phyloP scores from a whole-genome alignment of 2,888 invertebrate species.

The Hyalella azteca region DNA sequence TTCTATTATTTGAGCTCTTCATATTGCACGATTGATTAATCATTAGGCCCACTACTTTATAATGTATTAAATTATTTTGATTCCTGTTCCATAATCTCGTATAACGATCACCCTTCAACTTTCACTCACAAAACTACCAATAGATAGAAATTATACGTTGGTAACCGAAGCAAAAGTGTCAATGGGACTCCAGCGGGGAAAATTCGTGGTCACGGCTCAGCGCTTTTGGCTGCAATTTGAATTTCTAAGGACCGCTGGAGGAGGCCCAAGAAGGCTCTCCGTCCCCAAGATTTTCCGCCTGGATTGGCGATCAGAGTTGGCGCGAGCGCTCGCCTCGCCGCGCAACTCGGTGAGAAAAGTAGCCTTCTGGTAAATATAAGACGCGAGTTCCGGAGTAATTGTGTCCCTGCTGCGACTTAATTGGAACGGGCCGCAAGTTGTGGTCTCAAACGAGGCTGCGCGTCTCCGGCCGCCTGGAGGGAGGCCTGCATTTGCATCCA shows the following conservation, averaged over 20 bases:
- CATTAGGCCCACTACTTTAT: no score
- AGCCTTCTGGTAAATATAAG: constrained; percentile 22
- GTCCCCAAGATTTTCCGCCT: constrained; percentile 21
- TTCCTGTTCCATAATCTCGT: no score
- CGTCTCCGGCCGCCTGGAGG: neutral
- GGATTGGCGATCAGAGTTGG: constrained; percentile 27
- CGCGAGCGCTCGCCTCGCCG: neutral
- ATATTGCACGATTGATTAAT: no score
- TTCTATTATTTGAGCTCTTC: no score
- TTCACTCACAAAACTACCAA: neutral
- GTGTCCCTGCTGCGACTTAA: constrained; percentile 23
- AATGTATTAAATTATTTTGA: no score
- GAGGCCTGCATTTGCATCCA: constrained; percentile 14
- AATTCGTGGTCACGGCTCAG: neutral
- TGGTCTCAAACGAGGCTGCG: constrained; percentile 11
- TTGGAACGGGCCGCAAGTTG: constrained; percentile 11
- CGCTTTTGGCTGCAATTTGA: neutral
- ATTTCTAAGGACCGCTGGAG: constrained; percentile 26
- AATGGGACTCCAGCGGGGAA: neutral
- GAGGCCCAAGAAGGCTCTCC: constrained; percentile 14
- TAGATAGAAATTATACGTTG: neutral
- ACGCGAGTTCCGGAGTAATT: constrained; percentile 35
- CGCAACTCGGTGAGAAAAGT: neutral
- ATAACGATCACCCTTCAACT: no score
- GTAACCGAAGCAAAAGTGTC: neutral